Conservation (phyloP, 2,113 vertebrate species). For the Falcunculus frontatus region DNA sequence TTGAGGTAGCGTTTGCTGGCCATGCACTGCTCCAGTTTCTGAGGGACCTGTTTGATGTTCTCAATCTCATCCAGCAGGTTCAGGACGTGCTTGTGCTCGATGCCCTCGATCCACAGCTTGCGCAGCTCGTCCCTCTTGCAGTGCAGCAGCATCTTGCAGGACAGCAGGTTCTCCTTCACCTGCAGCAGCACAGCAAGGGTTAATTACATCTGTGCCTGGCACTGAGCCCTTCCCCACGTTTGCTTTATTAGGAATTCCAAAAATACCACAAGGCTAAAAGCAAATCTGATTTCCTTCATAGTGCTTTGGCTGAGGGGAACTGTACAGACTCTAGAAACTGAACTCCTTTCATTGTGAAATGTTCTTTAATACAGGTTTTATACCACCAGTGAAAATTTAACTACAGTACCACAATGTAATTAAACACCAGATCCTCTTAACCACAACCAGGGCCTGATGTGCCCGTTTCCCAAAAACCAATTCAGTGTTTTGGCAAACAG, state of each 20-base stretch:
- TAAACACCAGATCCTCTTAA: background rate
- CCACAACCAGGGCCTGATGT: background rate
- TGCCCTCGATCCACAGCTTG: constrained; percentile 98
- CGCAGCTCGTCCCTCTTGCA: constrained; percentile 96
- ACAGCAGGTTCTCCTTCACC: constrained; percentile 97
- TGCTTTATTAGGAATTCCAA: background rate
- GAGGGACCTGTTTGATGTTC: constrained; percentile 97
- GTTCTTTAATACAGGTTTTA: background rate
- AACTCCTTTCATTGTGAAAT: fast-evolving
- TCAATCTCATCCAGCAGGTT: constrained; percentile 96
- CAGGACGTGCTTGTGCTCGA: constrained; percentile 97
- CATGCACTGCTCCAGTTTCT: constrained; percentile 91
- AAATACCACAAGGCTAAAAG: background rate
- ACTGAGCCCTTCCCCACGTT: background rate
- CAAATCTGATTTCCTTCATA: background rate
- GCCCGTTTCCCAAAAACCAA: background rate
- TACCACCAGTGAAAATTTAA: background rate
- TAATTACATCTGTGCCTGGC: background rate
- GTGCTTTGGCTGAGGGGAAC: background rate
- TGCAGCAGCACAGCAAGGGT: constrained; percentile 19
- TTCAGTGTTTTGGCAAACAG: background rate
- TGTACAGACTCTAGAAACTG: fast-evolving
- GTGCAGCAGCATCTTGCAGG: constrained; percentile 97
- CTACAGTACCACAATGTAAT: background rate
- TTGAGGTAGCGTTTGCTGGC: constrained; percentile 94